These are phyloP conservation scores for Crematogaster levior DNA, from an alignment of 2,888 invertebrate species.

Conservation along the genomic window DNA sequence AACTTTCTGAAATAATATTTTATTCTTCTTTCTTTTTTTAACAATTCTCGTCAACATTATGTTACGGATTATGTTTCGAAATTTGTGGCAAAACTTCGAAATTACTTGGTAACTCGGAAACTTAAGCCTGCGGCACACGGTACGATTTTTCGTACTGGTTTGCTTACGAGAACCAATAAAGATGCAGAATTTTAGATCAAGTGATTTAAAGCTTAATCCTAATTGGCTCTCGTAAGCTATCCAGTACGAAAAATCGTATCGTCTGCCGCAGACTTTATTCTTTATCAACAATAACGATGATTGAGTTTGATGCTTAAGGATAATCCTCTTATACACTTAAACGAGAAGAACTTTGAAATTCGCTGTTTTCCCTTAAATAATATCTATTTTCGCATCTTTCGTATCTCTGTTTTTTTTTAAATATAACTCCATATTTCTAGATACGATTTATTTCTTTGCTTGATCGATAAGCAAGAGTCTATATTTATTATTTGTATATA, in stretches of 20 bases:
- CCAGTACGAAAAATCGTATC: no score
- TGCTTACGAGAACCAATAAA: no score
- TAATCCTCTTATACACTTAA: background rate
- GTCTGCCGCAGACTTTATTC: no score
- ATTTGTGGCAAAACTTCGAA: conserved; percentile 2
- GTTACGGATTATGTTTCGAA: background rate
- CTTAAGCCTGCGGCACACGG: no score
- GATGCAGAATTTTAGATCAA: no score
- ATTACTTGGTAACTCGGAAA: background rate
- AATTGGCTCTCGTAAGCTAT: no score
- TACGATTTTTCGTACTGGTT: no score
- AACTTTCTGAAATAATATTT: background rate
- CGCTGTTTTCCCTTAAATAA: background rate
- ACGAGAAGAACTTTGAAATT: conserved; percentile 4
- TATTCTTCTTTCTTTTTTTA: background rate
- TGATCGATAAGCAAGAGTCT: background rate
- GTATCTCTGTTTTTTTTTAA: background rate
- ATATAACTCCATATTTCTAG: background rate
- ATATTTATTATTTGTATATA: no score
- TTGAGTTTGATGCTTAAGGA: background rate
- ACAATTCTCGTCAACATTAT: background rate
- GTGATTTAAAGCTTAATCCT: no score
- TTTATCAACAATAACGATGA: conserved; percentile 2
- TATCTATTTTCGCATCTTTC: background rate
- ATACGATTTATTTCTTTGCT: background rate